These are phyloP conservation scores for Agonum fuliginosum DNA, from an alignment of 2,888 invertebrate species.

Conservation along the genomic window DNA sequence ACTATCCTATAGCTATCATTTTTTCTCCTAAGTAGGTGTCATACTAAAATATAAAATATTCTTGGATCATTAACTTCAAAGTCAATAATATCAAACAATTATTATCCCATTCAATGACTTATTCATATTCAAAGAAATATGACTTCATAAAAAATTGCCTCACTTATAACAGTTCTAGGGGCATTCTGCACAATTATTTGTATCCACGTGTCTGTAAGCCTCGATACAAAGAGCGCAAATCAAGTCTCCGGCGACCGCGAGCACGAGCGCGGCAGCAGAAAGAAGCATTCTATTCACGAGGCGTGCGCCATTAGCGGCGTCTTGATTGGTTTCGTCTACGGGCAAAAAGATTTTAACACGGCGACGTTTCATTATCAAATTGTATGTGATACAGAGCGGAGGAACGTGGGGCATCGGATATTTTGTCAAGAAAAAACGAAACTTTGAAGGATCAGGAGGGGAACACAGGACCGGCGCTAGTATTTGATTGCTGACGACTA, in stretches of 20 bases:
- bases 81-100: no score
- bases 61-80: no score
- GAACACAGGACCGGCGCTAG: no score
- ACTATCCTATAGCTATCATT: no score
- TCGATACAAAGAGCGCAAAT: slow-evolving; percentile 22
- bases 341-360: slow-evolving; percentile 60
- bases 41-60: no score
- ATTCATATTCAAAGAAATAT: no score
- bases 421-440: not conserved
- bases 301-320: slow-evolving; percentile 43
- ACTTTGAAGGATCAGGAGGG: not conserved
- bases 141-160: no score
- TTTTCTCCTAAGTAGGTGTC: no score
- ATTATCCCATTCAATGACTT: no score
- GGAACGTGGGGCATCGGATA: no score
- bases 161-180: no score
- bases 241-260: not conserved
- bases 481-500: no score
- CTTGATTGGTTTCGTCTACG: slow-evolving; percentile 50
- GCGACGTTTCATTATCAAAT: slow-evolving; percentile 65
- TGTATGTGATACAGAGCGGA: slow-evolving; percentile 59
- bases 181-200: slow-evolving; percentile 9
- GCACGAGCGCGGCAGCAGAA: slow-evolving; percentile 5
- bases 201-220: slow-evolving; percentile 9
- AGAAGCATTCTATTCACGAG: slow-evolving; percentile 38